Conservation (phyloP, 2,797 vertebrate species). For the Lithobates pipiens region DNA sequence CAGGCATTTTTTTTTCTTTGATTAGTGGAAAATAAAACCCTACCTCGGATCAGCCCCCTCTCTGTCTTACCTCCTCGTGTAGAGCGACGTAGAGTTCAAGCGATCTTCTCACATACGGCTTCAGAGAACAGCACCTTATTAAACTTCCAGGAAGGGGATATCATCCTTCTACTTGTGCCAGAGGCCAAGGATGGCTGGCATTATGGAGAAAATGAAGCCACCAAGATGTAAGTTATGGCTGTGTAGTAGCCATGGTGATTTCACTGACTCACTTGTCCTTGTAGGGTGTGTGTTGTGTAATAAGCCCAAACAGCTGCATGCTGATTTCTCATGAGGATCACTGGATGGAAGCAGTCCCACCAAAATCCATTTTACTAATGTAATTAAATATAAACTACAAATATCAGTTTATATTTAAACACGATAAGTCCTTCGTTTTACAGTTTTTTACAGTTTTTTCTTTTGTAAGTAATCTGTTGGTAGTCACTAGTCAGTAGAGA, state of each 20-base stretch:
- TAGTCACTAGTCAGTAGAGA: too few relatives aligned
- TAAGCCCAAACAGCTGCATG: neutral
- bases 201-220: conserved; percentile 84
- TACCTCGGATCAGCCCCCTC: conserved; percentile 78
- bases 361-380: neutral
- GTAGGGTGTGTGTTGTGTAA: neutral
- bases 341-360: neutral
- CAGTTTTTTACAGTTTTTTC: too few relatives aligned
- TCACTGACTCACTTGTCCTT: neutral
- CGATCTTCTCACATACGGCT: conserved; percentile 79
- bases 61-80: conserved; percentile 70
- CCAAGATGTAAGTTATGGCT: conserved; percentile 74
- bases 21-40: conserved; percentile 68
- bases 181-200: conserved; percentile 87
- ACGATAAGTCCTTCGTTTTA: too few relatives aligned
- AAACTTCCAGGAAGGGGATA: conserved; percentile 80
- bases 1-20: neutral
- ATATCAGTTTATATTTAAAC: too few relatives aligned
- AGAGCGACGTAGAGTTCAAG: conserved; percentile 73
- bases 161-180: conserved; percentile 81
- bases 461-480: too few relatives aligned
- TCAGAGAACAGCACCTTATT: conserved; percentile 76
- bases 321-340: neutral
- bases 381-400: too few relatives aligned
- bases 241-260: neutral